Percentiles rank a stretch among this genome's conserved stretches.
Conservation (phyloP, 2,888 invertebrate genomes). For the Philaethria dido region DNA sequence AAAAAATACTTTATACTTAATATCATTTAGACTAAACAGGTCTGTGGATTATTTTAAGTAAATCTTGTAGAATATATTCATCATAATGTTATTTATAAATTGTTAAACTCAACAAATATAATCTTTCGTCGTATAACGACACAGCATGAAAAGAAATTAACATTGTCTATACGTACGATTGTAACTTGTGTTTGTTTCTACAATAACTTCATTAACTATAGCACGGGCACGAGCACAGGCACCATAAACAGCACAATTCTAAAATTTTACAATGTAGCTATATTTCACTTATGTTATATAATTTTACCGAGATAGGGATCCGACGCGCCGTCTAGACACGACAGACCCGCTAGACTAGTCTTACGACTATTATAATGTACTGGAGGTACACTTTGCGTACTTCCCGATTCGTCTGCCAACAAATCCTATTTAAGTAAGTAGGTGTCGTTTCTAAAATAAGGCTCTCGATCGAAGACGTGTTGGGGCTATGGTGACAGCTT, state of each 20-base stretch:
- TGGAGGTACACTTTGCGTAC: slow-evolving; percentile 47
- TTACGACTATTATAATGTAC: slow-evolving; percentile 58
- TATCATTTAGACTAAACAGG: neutral
- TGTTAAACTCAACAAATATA: neutral
- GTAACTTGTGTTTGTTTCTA: neutral
- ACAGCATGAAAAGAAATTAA: neutral
- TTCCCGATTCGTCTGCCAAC: slow-evolving; percentile 62
- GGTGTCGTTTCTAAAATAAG: slow-evolving; percentile 61
- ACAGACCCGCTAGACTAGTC: slow-evolving; percentile 71
- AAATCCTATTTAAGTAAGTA: slow-evolving; percentile 54
- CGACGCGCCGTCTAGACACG: slow-evolving; percentile 78
- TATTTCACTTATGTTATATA: slow-evolving; percentile 62
- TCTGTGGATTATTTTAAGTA: neutral
- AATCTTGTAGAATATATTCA: neutral
- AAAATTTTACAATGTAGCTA: slow-evolving; percentile 33
- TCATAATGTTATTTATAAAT: too few species aligned
- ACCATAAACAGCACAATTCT: slow-evolving; percentile 21
- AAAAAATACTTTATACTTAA: neutral
- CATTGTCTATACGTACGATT: neutral
- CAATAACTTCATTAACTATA: slow-evolving; percentile 1
- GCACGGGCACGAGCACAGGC: neutral
- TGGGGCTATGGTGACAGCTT: slow-evolving; percentile 52
- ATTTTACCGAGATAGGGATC: slow-evolving; percentile 77
- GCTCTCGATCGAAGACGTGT: slow-evolving; percentile 60
- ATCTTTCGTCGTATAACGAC: neutral